Evolutionary conservation across 2,113 vertebrate genomes (phyloP).

Genomic region (Ariopsis seemanni): DNA sequence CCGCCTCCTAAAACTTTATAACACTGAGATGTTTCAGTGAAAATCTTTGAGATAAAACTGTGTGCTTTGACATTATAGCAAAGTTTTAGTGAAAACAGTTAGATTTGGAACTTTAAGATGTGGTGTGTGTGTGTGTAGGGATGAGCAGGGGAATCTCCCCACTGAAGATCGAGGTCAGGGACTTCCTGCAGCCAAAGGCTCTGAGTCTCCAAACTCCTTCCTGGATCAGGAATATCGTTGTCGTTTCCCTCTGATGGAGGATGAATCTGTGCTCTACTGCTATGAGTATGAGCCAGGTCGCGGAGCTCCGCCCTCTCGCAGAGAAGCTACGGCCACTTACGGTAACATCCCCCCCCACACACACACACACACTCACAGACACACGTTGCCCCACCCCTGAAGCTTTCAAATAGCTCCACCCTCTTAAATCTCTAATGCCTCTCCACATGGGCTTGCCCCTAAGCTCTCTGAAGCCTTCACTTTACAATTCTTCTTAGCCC

Average conservation of each 20-base stretch:
- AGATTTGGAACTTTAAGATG: neutral
- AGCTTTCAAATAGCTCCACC: neutral
- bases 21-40: neutral
- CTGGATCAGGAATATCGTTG: constrained; percentile 94
- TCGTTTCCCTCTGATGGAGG: constrained; percentile 86
- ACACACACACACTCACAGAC: neutral
- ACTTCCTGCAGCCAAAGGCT: constrained; percentile 85
- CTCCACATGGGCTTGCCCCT: too few species aligned
- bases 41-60: neutral
- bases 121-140: constrained; percentile 67
- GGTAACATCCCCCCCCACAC: constrained; percentile 68
- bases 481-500: too few species aligned
- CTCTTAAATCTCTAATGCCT: too few species aligned
- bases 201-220: constrained; percentile 97
- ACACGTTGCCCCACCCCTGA: neutral
- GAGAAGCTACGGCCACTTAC: constrained; percentile 91
- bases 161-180: constrained; percentile 87
- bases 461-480: too few species aligned
- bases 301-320: constrained; percentile 77
- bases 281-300: constrained; percentile 87
- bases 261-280: constrained; percentile 93
- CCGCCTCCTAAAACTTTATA: neutral
- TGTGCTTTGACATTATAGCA: neutral
- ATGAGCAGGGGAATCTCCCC: constrained; percentile 86
- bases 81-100: neutral